Evolutionary conservation across 2,797 vertebrate species (phyloP), one percentile per base, ranked within the genome.

Genomic region (Hyperoplus immaculatus): DNA sequence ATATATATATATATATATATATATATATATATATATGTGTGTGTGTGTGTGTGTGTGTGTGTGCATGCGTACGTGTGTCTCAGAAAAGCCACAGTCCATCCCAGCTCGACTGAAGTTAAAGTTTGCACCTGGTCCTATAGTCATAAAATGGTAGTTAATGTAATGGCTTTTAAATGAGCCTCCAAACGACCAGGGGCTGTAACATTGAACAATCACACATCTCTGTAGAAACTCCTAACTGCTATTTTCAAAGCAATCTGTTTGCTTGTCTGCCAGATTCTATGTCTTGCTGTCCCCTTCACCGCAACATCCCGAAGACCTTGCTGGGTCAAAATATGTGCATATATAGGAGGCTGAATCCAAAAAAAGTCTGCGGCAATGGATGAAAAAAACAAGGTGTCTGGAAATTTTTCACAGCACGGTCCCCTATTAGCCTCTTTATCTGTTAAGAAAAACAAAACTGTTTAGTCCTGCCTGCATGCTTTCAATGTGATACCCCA

Each of bases 151-250:
- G 55, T 66, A 80, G 78, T 92, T 87, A 87, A 72, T 45, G 50
- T 70, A 83, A 91, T 89, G 64, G 60, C 56, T 89, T 92, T 89
- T 87, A 81, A 89, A 92, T 72, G 64, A 85, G 76, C 73, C 80
- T 68, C 78, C 71, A 77, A 85, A 82, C 13, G 10, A 75, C 59
- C 51, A 1, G 62, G 29, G 50, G 78, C 81, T 69, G 50, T 75
- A 78, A 85, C 64, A 41, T 73, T 71, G 80, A 86, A 80, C 81
- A 88, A 63, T 82, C 77, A 77, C 76, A 63, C 71, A 66, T 82
- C 73, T 69, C 71, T 60, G 75, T 45, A 50, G 80, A 58, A 82
- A 57, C 76, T 75, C 66, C 9, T 29, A 29, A 16, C 29, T n/a
- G 65, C 46, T 50, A 43, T 78, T 85, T 82, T 64, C 18, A 46